phyloP scores from a whole-genome alignment of 2,797 vertebrate species.

The Falco rusticolus region DNA sequence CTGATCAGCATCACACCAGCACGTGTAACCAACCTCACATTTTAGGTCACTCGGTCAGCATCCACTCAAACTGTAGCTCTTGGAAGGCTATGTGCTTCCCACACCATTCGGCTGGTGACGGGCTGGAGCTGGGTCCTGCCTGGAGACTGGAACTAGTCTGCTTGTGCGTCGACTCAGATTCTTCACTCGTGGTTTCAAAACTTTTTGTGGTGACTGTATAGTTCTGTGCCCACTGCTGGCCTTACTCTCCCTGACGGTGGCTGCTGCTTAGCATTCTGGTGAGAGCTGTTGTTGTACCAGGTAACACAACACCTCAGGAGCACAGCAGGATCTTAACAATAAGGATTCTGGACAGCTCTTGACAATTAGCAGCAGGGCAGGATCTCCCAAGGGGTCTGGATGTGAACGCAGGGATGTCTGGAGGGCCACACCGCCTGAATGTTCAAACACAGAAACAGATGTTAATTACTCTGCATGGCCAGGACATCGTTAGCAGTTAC shows the following conservation, averaged over 20 bases:
- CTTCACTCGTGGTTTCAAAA: background rate
- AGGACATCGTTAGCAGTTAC: constrained; percentile 8
- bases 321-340: background rate
- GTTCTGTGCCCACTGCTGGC: background rate
- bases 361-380: background rate
- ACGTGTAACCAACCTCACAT: background rate
- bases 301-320: background rate
- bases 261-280: background rate
- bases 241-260: rapidly evolving
- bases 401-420: background rate
- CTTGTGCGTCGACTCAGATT: background rate
- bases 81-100: background rate
- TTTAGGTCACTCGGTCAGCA: background rate
- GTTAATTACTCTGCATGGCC: background rate
- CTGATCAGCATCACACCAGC: background rate
- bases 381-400: background rate
- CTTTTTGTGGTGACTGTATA: background rate
- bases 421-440: constrained; percentile 2
- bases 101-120: background rate
- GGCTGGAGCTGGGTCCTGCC: background rate
- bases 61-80: background rate
- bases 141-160: background rate
- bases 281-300: background rate
- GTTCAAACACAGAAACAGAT: constrained; percentile 46
- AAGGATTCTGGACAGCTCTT: background rate